Conservation (phyloP, 2,797 vertebrate genomes). For the Sebastes matsubarae region DNA sequence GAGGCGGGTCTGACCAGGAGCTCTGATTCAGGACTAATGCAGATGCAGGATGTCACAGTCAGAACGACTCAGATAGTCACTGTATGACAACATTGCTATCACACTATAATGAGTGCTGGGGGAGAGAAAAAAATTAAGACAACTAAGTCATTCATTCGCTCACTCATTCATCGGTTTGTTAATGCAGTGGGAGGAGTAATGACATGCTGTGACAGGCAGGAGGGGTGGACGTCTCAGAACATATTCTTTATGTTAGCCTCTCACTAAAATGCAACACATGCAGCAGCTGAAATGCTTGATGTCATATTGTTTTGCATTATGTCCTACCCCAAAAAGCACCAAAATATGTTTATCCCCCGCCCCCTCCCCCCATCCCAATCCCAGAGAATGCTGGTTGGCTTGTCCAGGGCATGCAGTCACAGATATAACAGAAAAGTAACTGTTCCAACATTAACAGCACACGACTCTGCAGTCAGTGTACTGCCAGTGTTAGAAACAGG, state of each 20-base stretch:
- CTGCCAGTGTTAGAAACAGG: conserved; percentile 33
- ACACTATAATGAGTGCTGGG: neutral
- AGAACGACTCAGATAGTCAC: neutral
- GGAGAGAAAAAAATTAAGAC: neutral
- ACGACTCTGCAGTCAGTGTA: neutral
- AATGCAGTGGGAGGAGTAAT: conserved; percentile 49
- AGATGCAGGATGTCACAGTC: neutral
- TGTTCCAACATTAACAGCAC: conserved; percentile 49
- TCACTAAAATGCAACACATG: conserved; percentile 48
- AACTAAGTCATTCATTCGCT: neutral
- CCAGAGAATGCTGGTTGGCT: conserved; percentile 68
- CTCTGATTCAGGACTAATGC: neutral
- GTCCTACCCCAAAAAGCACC: neutral
- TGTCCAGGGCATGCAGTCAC: conserved; percentile 86
- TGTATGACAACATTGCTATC: neutral
- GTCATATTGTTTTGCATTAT: conserved; percentile 2
- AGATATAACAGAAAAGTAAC: conserved; percentile 51
- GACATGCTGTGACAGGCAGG: conserved; percentile 43
- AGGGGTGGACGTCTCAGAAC: conserved; percentile 16
- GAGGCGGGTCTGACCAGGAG: neutral
- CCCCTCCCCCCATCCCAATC: neutral
- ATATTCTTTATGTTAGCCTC: conserved; percentile 12
- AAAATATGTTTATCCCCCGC: neutral
- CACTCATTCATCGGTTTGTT: conserved; percentile 27
- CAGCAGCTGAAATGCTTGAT: conserved; percentile 23